phyloP scores from a whole-genome alignment of 1,140 invertebrate species.

The Pseudomyrmex cubaensis region DNA sequence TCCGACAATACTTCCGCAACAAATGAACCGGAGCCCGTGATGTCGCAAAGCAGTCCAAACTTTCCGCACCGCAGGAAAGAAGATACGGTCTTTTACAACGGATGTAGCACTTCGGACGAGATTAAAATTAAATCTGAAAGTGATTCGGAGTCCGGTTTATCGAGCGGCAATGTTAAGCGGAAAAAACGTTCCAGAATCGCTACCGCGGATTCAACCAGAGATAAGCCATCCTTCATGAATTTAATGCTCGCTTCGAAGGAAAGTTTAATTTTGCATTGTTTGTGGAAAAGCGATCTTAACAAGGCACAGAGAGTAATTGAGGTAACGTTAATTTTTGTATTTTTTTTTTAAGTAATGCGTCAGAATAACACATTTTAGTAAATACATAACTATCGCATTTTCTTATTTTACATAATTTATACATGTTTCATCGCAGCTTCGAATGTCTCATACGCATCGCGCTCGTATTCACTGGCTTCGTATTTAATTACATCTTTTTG shows the following conservation, averaged over 20 bases:
- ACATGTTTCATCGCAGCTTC: slow-evolving; percentile 76
- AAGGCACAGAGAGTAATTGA: slow-evolving; percentile 78
- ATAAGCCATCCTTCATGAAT: slow-evolving; percentile 76
- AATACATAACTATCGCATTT: slow-evolving; percentile 46
- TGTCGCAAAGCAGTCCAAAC: slow-evolving; percentile 49
- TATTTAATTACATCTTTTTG: slow-evolving; percentile 62
- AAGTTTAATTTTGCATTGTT: slow-evolving; percentile 77
- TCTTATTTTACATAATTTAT: slow-evolving; percentile 58
- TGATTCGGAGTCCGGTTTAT: slow-evolving; percentile 74
- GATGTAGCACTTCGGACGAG: slow-evolving; percentile 71
- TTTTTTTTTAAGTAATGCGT: slow-evolving; percentile 31
- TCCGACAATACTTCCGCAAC: neutral
- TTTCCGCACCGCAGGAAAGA: slow-evolving; percentile 56
- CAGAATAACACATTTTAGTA: too few species aligned
- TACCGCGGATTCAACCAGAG: slow-evolving; percentile 47
- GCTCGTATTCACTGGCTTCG: slow-evolving; percentile 74
- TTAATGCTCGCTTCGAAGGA: slow-evolving; percentile 79
- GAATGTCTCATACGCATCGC: slow-evolving; percentile 73
- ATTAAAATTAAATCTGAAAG: slow-evolving; percentile 72
- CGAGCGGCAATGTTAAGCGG: slow-evolving; percentile 58
- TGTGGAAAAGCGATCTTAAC: slow-evolving; percentile 78
- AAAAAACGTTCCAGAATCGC: slow-evolving; percentile 63
- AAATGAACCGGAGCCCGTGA: slow-evolving; percentile 5
- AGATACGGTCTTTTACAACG: slow-evolving; percentile 74
- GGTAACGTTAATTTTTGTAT: slow-evolving; percentile 68